Conservation (phyloP, 2,113 vertebrate genomes). For the Ophthalmolycus amberensis region DNA sequence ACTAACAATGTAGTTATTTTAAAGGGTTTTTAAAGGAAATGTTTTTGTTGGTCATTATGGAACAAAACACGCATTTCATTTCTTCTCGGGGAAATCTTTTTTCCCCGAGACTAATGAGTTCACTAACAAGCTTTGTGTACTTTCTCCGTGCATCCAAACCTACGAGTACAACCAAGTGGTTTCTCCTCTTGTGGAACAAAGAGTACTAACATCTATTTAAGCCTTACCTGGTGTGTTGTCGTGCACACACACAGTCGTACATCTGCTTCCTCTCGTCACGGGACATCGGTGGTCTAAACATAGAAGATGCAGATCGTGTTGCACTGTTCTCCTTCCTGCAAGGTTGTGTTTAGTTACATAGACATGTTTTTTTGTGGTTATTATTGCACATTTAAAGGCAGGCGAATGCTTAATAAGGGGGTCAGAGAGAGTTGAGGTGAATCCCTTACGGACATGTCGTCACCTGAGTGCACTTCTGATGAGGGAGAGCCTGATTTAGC, state of each 20-base stretch:
- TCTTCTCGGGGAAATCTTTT: neutral
- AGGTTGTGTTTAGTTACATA: conserved; percentile 49
- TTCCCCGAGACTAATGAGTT: neutral
- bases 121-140: neutral
- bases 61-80: neutral
- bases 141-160: neutral
- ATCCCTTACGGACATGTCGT: conserved; percentile 20
- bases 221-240: conserved; percentile 58
- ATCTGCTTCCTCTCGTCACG: conserved; percentile 48
- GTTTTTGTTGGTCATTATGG: neutral
- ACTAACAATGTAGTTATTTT: neutral
- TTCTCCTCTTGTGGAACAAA: conserved; percentile 21
- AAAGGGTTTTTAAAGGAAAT: neutral
- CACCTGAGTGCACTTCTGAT: conserved; percentile 24
- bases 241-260: conserved; percentile 32
- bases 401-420: conserved; percentile 45
- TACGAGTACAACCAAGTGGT: neutral
- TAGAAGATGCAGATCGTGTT: conserved; percentile 56
- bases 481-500: conserved; percentile 23
- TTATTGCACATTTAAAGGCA: conserved; percentile 64
- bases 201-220: conserved; percentile 8
- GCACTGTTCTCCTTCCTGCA: conserved; percentile 29
- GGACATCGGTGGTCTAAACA: conserved; percentile 55
- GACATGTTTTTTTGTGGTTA: conserved; percentile 38
- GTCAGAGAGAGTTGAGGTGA: conserved; percentile 37